Evolutionary conservation across 2,797 vertebrate species (phyloP).

Genomic region (Poeciliopsis gracilis): DNA sequence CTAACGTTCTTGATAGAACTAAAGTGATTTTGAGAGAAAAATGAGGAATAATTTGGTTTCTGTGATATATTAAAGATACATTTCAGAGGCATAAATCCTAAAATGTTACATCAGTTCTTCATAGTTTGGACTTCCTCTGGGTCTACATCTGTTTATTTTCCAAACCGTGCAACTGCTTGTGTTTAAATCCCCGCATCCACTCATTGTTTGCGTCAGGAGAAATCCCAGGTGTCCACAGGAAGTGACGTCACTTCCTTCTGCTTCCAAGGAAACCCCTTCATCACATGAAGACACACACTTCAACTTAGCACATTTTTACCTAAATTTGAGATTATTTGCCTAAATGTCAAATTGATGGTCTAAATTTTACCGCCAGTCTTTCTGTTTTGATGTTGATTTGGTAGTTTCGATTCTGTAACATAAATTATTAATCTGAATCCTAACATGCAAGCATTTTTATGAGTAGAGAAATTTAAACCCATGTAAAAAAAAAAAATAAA

Average conservation of each 20-base stretch:
- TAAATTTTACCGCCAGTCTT: neutral
- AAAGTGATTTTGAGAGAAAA: neutral
- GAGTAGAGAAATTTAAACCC: neutral
- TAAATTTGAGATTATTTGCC: neutral
- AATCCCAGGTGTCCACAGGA: slow-evolving; percentile 79
- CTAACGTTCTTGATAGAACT: neutral
- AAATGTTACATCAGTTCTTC: slow-evolving; percentile 14
- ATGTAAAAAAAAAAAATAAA: neutral
- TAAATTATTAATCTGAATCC: neutral
- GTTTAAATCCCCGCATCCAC: slow-evolving; percentile 75
- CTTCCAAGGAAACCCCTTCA: slow-evolving; percentile 53
- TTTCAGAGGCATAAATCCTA: slow-evolving; percentile 28
- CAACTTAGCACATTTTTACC: slow-evolving; percentile 5
- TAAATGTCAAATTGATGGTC: neutral
- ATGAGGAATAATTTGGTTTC: slow-evolving; percentile 29
- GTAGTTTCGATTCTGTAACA: neutral
- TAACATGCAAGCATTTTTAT: neutral
- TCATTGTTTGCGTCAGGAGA: slow-evolving; percentile 79
- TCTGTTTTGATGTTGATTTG: neutral
- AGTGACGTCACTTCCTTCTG: slow-evolving; percentile 81
- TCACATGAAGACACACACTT: slow-evolving; percentile 17
- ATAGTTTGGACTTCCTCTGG: slow-evolving; percentile 13
- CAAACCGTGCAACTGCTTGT: slow-evolving; percentile 12
- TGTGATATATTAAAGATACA: slow-evolving; percentile 34
- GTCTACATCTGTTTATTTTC: neutral